Evolutionary conservation across 37 sponge, comb jelly and placozoan species (phyloP).

Genomic region (Halichondria panicea): DNA sequence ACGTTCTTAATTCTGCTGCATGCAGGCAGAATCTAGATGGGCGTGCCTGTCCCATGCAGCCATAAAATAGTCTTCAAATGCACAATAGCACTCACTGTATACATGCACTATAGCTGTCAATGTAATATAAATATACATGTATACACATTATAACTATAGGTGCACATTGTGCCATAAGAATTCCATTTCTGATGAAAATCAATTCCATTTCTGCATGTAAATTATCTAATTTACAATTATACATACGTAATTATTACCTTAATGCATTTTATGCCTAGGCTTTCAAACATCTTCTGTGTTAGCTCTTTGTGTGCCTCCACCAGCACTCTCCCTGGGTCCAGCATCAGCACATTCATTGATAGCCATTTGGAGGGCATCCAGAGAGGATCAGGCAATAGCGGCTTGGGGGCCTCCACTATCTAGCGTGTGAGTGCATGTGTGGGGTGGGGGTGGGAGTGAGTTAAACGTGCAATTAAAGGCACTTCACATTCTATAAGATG

Average conservation of each 20-base stretch:
- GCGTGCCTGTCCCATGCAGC: too few species aligned
- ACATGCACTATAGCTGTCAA: not conserved
- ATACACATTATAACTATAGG: too few species aligned
- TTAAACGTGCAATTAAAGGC: too few species aligned
- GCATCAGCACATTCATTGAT: slow-evolving; percentile 77
- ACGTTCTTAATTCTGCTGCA: too few species aligned
- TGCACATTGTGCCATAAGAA: too few species aligned
- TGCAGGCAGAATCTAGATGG: too few species aligned
- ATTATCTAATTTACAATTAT: not conserved
- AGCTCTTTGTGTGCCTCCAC: slow-evolving; percentile 55
- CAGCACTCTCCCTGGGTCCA: slow-evolving; percentile 64
- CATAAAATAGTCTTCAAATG: not conserved
- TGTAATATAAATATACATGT: not conserved
- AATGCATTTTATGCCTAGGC: slow-evolving; percentile 71
- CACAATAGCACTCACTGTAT: not conserved
- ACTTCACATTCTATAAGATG: too few species aligned
- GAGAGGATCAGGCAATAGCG: slow-evolving; percentile 49
- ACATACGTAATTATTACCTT: slow-evolving; percentile 26
- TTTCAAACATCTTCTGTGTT: slow-evolving; percentile 66
- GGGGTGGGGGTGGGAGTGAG: too few species aligned
- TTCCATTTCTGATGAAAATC: too few species aligned
- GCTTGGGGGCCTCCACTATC: slow-evolving; percentile 46
- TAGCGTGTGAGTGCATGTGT: slow-evolving; percentile 18
- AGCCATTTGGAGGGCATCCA: slow-evolving; percentile 80
- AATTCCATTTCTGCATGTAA: too few species aligned